Conservation (phyloP, 2,888 invertebrate species). For the Hirudinaria manillensis region DNA sequence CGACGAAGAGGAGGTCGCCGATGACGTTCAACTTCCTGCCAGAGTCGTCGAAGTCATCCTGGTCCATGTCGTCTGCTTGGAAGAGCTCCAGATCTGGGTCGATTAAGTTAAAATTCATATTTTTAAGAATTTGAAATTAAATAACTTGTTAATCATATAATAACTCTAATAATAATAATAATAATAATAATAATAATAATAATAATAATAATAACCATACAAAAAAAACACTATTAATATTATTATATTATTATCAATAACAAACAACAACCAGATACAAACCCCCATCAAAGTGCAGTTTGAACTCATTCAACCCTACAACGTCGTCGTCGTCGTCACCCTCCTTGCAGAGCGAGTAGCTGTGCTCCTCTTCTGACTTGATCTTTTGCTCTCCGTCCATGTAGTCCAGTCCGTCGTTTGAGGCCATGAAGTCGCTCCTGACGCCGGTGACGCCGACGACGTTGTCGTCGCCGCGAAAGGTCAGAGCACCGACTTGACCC, state of each 20-base stretch:
- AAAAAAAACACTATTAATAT: too few species aligned
- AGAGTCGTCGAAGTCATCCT: not conserved
- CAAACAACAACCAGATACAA: not conserved
- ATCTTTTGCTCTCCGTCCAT: not conserved
- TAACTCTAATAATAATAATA: too few species aligned
- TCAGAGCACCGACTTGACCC: too few species aligned
- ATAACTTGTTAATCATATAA: too few species aligned
- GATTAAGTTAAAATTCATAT: too few species aligned
- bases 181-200: too few species aligned
- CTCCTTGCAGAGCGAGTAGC: conserved; percentile 11
- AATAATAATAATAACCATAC: too few species aligned
- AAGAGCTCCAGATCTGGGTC: conserved; percentile 2
- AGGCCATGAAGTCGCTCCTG: not conserved
- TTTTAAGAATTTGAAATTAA: too few species aligned
- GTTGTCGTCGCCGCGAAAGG: too few species aligned
- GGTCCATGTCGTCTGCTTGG: not conserved
- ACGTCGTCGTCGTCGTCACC: not conserved
- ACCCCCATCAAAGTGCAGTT: conserved; percentile 7
- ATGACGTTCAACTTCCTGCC: not conserved
- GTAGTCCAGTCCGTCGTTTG: not conserved
- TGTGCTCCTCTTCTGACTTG: conserved; percentile 12
- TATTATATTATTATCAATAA: too few species aligned
- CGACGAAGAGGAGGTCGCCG: too few species aligned
- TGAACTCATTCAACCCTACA: not conserved
- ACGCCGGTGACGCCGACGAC: not conserved